A percentile compares a stretch with the other conserved stretches of the same genome.
Conservation (phyloP, 2,888 invertebrate species). For the Xestia sexstrigata region DNA sequence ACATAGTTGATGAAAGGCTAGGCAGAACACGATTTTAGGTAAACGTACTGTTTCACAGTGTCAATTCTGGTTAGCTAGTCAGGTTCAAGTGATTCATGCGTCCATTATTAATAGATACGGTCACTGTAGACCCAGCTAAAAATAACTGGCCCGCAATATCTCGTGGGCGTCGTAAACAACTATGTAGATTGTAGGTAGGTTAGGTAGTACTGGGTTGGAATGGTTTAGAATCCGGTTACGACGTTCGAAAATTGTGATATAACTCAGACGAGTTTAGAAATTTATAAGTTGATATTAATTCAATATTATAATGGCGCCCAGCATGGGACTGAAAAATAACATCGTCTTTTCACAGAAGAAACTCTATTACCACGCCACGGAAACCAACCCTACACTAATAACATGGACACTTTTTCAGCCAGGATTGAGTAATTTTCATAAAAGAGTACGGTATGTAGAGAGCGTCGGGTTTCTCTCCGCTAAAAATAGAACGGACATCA, state of each 20-base stretch:
- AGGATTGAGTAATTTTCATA: constrained; percentile 20
- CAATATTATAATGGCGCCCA: constrained; percentile 19
- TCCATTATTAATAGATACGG: constrained; percentile 7
- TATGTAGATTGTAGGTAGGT: not conserved
- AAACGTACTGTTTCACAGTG: not conserved
- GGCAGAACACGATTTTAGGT: not conserved
- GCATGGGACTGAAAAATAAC: not conserved
- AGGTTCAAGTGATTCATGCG: not conserved
- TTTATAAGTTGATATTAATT: not conserved
- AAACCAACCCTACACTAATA: not conserved
- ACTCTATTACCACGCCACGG: not conserved
- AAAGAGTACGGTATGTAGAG: not conserved
- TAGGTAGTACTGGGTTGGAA: not conserved
- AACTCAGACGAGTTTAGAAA: not conserved
- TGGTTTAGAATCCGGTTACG: not conserved
- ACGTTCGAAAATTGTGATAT: not conserved
- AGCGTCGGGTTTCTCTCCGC: constrained; percentile 4
- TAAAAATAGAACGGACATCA: constrained; percentile 43
- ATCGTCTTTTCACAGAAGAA: not conserved
- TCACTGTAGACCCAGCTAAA: constrained; percentile 7
- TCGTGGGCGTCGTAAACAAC: constrained; percentile 36
- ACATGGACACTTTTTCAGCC: not conserved
- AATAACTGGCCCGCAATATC: constrained; percentile 12
- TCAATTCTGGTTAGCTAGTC: not conserved
- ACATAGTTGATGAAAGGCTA: not conserved